A percentile compares a stretch with the other conserved stretches of the same genome.
phyloP scores from a whole-genome alignment of 2,888 invertebrate species.

The Eumerus sabulonum region DNA sequence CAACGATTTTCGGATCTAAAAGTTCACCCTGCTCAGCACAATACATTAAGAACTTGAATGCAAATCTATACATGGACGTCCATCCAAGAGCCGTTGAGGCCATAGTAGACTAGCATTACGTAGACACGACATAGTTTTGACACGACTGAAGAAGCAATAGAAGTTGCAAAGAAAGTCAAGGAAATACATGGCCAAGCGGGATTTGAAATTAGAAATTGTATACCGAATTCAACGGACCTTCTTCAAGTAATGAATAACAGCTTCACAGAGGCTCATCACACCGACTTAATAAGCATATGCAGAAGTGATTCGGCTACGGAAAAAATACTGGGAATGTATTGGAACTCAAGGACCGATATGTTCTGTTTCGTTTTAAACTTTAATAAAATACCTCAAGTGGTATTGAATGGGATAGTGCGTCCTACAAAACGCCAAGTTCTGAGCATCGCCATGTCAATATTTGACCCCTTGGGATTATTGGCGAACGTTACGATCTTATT shows the following conservation, averaged over 20 bases:
- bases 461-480: conserved; percentile 2
- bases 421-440: conserved; percentile 2
- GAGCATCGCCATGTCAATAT: conserved; percentile 44
- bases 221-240: conserved; percentile 41
- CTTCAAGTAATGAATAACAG: background rate
- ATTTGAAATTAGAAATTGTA: conserved; percentile 43
- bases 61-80: background rate
- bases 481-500: background rate
- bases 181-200: background rate
- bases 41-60: conserved; percentile 31
- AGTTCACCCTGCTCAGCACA: conserved; percentile 37
- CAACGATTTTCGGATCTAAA: background rate
- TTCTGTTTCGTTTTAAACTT: background rate
- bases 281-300: background rate
- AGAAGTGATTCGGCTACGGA: background rate
- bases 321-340: background rate
- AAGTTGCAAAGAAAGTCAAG: conserved; percentile 9
- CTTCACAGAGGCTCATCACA: background rate
- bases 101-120: no score
- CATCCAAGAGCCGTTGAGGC: background rate
- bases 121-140: no score
- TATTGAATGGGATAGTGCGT: background rate
- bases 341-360: background rate
- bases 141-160: background rate
- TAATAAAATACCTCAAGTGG: background rate